phyloP scores from a whole-genome alignment of 2,797 vertebrate genomes.

The Cossypha niveicapilla region DNA sequence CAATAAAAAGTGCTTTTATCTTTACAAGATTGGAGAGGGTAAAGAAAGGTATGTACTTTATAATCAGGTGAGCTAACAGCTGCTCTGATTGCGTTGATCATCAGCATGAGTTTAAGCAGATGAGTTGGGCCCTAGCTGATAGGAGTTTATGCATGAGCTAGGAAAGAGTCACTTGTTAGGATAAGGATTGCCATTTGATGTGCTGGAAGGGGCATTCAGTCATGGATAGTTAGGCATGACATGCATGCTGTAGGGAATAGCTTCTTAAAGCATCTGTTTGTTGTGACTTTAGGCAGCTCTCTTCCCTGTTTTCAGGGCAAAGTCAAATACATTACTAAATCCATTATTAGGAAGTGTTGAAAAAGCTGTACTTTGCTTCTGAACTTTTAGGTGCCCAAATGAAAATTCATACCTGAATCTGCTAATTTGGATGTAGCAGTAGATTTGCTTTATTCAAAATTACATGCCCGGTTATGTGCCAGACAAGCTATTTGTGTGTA shows the following conservation, averaged over 20 bases:
- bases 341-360: background rate
- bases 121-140: background rate
- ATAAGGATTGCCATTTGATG: background rate
- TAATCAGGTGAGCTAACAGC: background rate
- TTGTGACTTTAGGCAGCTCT: background rate
- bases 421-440: background rate
- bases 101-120: background rate
- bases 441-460: background rate
- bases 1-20: background rate
- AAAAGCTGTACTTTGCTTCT: background rate
- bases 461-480: fast-evolving
- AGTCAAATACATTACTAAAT: background rate
- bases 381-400: background rate
- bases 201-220: background rate
- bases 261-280: background rate
- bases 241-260: background rate
- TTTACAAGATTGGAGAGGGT: background rate
- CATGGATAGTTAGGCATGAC: background rate
- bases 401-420: background rate
- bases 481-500: fast-evolving
- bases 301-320: background rate
- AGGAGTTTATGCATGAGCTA: background rate
- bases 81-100: background rate
- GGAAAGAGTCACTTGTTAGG: background rate
- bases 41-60: background rate